These are phyloP conservation scores for Cydia pomonella DNA, from an alignment of 1,140 invertebrate species.

Conservation along the genomic window DNA sequence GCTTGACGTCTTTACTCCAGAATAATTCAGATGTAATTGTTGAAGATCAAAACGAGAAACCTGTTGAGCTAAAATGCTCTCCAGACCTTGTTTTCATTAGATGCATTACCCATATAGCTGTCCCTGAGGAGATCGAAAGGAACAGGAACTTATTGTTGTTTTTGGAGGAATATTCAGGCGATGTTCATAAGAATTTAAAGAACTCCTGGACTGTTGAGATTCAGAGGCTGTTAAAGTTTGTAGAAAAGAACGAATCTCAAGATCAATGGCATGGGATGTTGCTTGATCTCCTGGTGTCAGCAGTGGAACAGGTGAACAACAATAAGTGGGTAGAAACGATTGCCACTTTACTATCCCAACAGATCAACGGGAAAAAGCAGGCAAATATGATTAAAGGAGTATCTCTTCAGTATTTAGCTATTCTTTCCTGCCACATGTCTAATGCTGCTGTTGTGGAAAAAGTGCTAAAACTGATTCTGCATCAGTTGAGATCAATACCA, in stretches of 20 bases:
- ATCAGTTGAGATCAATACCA: slow-evolving; percentile 83
- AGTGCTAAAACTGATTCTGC: slow-evolving; percentile 84
- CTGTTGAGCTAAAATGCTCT: slow-evolving; percentile 69
- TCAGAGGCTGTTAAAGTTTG: slow-evolving; percentile 85
- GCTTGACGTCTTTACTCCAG: slow-evolving; percentile 84
- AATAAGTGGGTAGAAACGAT: slow-evolving; percentile 80
- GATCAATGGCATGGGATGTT: slow-evolving; percentile 81
- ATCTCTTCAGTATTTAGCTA: slow-evolving; percentile 84
- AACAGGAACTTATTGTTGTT: slow-evolving; percentile 87
- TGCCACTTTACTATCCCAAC: slow-evolving; percentile 76
- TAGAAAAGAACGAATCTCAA: slow-evolving; percentile 82
- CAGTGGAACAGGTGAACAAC: slow-evolving; percentile 79
- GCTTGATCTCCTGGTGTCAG: slow-evolving; percentile 76
- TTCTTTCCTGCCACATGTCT: slow-evolving; percentile 84
- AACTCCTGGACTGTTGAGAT: slow-evolving; percentile 89
- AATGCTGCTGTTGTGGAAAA: slow-evolving; percentile 84
- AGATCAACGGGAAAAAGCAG: slow-evolving; percentile 78
- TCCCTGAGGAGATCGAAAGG: slow-evolving; percentile 84
- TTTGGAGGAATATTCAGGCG: slow-evolving; percentile 85
- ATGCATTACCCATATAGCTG: slow-evolving; percentile 85
- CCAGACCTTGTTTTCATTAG: slow-evolving; percentile 74
- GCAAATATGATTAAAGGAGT: slow-evolving; percentile 79
- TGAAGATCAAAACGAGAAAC: slow-evolving; percentile 73
- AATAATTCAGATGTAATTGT: slow-evolving; percentile 76
- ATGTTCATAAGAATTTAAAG: slow-evolving; percentile 84